Percentiles rank a stretch among this genome's conserved stretches.
Conservation (phyloP, 2,888 invertebrate genomes). For the Cheilosia impressa region DNA sequence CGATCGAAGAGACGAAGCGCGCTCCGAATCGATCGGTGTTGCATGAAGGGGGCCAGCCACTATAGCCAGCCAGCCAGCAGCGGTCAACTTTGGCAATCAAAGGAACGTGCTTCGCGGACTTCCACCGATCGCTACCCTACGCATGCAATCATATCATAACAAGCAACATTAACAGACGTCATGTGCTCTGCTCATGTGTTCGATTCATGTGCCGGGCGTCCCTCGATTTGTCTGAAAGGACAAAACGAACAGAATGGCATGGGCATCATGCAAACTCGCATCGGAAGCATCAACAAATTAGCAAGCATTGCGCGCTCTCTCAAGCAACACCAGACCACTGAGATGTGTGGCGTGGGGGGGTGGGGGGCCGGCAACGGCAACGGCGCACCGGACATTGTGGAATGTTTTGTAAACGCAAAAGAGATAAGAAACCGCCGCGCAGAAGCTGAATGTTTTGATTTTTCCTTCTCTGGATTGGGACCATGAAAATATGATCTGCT, state of each 20-base stretch:
- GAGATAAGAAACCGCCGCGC: conserved; percentile 56
- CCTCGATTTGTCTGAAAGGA: conserved; percentile 33
- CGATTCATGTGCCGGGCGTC: conserved; percentile 49
- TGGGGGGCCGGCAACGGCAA: neutral
- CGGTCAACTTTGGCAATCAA: conserved; percentile 58
- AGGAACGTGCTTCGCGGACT: conserved; percentile 69
- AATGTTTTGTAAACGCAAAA: conserved; percentile 45
- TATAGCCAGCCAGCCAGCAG: conserved; percentile 11
- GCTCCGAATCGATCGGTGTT: conserved; percentile 30
- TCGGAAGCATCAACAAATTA: conserved; percentile 74
- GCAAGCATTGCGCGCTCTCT: conserved; percentile 15
- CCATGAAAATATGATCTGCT: conserved; percentile 59
- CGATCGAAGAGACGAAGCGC: conserved; percentile 37
- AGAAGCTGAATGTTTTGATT: conserved; percentile 33
- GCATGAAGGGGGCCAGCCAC: conserved; percentile 3
- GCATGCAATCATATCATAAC: conserved; percentile 71
- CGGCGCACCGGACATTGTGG: conserved; percentile 46
- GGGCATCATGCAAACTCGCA: conserved; percentile 74
- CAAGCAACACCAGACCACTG: conserved; percentile 44
- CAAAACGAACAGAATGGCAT: conserved; percentile 73
- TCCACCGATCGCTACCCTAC: conserved; percentile 61
- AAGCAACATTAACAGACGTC: conserved; percentile 67
- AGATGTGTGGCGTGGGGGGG: neutral
- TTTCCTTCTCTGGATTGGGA: conserved; percentile 3
- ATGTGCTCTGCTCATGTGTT: conserved; percentile 28